These are phyloP conservation scores for Nemoura dubitans DNA, from an alignment of 2,888 invertebrate species.

Conservation along the genomic window DNA sequence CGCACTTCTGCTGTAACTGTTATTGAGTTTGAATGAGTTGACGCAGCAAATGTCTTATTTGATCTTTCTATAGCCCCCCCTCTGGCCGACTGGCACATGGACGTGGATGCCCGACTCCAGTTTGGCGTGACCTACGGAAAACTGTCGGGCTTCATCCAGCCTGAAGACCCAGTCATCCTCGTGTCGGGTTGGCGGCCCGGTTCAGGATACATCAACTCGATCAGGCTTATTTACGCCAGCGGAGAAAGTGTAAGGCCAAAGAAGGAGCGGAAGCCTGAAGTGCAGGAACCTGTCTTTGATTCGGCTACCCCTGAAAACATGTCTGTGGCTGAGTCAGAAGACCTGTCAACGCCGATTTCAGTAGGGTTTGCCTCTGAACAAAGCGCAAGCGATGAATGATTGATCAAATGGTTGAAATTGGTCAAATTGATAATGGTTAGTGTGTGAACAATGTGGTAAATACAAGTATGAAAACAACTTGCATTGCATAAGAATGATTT, in stretches of 20 bases:
- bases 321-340: not conserved
- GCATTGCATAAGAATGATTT: no score
- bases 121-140: constrained; percentile 86
- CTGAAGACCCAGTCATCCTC: constrained; percentile 87
- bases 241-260: not conserved
- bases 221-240: constrained; percentile 85
- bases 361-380: no score
- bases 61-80: not conserved
- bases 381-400: no score
- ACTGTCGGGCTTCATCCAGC: constrained; percentile 82
- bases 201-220: constrained; percentile 94
- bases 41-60: no score
- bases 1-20: no score
- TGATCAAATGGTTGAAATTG: no score
- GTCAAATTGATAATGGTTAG: no score
- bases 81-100: constrained; percentile 78
- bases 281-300: not conserved
- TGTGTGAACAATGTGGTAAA: no score
- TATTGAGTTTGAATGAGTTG: no score
- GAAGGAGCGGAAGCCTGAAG: not conserved
- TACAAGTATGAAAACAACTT: no score
- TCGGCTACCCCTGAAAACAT: not conserved
- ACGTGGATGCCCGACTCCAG: constrained; percentile 88
- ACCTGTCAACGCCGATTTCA: no score
- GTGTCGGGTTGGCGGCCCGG: constrained; percentile 97